Base-by-base conservation (phyloP, 2,113 vertebrate species). In the Cranoglanis bouderius region DNA sequence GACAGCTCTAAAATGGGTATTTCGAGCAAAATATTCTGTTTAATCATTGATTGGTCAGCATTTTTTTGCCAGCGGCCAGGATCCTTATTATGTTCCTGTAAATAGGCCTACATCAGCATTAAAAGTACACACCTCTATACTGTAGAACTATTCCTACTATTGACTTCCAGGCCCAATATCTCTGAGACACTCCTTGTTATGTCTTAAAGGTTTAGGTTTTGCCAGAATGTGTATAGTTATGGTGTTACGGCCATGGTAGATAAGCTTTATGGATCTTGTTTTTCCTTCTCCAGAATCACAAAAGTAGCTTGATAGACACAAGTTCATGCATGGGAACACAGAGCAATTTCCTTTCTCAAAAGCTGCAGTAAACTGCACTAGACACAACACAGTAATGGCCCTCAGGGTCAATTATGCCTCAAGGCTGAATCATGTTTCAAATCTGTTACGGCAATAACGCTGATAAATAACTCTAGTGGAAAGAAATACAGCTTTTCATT, bases 321-420 rank as follows among this genome's bases (percentile, higher is more conserved):
- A 86, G 21, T 29, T 65, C 75, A 53, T 65, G 38, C n/a, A 53
- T 74, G 46, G 32, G 14, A 77, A 21, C 78, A 83, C 35, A 5
- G 14, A 84, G 67, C 46, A 40, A 51, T 78, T 84, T 78, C 82
- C 88, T 46, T 74, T 53, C 38, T 67, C 70, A 49, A 65, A 43
- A 29, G 46, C 43, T 49, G 82, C 74, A 63, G 84, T 88, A 77
- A 75, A 7, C 72, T 85, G 61, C 59, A 55, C 74, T 57, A 89
- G 88, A 89, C 88, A 85, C 75, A 89, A 89, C 59, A 85, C 32
- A 70, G 46, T 40, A 80, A 65, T 29, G 75, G 74, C 88, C 74
- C 74, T 84, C 83, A 81, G 88, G 83, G 88, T 85, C 88, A 85
- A 55, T 85, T 81, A 85, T 70, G 75, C 83, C 88, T 85, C 70